Percentiles rank a stretch among this genome's conserved stretches.
These are phyloP conservation scores for Empidonax alnorum DNA, from an alignment of 2,113 vertebrate species.

Conservation along the genomic window DNA sequence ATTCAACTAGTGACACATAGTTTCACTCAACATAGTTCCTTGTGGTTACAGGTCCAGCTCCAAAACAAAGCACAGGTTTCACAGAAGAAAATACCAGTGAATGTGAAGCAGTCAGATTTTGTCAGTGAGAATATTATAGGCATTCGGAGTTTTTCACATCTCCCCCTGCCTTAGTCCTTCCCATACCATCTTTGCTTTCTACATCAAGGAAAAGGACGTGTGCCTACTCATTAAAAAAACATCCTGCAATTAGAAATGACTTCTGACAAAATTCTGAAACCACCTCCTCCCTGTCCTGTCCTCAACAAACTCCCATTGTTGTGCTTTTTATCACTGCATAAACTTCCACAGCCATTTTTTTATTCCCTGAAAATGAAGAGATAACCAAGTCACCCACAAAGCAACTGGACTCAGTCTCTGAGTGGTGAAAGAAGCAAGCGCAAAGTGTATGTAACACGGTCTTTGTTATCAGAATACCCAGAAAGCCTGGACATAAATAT, in stretches of 20 bases:
- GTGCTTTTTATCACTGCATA: conserved; percentile 23
- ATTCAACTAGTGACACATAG: background rate
- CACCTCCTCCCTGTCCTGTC: conserved; percentile 35
- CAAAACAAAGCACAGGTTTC: background rate
- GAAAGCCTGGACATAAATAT: background rate
- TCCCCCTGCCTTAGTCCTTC: background rate
- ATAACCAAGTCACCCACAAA: background rate
- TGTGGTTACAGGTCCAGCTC: background rate
- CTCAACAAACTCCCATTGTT: conserved; percentile 46
- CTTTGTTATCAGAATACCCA: conserved; percentile 42
- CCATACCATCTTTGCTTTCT: background rate
- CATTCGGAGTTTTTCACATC: background rate
- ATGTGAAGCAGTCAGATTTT: background rate
- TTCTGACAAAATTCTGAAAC: conserved; percentile 51
- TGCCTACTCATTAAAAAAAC: conserved; percentile 57
- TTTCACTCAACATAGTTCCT: background rate
- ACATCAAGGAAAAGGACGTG: conserved; percentile 40
- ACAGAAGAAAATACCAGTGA: background rate
- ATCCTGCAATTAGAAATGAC: conserved; percentile 53
- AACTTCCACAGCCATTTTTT: conserved; percentile 13
- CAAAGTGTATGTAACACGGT: conserved; percentile 51
- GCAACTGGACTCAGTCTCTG: background rate
- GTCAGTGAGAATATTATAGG: background rate
- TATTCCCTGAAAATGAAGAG: conserved; percentile 47
- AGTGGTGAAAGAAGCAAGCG: conserved; percentile 64